These are phyloP conservation scores for Lingula anatina DNA, from an alignment of 2,888 invertebrate genomes.

Conservation along the genomic window DNA sequence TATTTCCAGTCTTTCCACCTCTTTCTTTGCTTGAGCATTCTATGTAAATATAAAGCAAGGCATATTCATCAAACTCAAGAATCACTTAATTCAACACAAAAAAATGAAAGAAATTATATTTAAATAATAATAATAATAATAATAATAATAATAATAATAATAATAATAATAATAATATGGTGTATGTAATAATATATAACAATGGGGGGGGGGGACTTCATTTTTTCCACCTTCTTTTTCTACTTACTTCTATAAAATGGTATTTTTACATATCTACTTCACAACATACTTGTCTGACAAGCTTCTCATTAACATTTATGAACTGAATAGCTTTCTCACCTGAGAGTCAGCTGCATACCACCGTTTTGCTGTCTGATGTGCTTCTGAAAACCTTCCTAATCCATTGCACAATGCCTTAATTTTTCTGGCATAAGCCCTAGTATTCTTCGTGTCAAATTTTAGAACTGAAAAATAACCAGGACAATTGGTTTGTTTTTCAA, in stretches of 20 bases:
- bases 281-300: too few species aligned
- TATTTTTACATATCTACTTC: too few species aligned
- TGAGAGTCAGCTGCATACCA: slow-evolving; percentile 34
- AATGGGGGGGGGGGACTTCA: neutral
- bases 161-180: neutral
- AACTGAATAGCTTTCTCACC: too few species aligned
- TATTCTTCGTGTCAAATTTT: slow-evolving; percentile 21
- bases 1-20: slow-evolving; percentile 34
- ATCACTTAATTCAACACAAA: neutral
- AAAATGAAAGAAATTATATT: neutral
- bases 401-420: slow-evolving; percentile 39
- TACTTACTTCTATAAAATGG: too few species aligned
- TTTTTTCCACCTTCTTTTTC: neutral
- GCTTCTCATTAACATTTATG: too few species aligned
- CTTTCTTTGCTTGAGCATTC: slow-evolving; percentile 35
- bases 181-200: neutral
- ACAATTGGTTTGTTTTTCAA: too few species aligned
- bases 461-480: slow-evolving; percentile 20
- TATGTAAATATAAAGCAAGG: slow-evolving; percentile 14
- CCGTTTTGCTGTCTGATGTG: slow-evolving; percentile 25
- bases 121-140: neutral
- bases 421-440: slow-evolving; percentile 38
- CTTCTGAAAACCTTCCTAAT: slow-evolving; percentile 36
- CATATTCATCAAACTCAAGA: neutral
- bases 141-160: neutral